Conservation (phyloP, 2,888 invertebrate genomes). For the Cantharis lateralis region DNA sequence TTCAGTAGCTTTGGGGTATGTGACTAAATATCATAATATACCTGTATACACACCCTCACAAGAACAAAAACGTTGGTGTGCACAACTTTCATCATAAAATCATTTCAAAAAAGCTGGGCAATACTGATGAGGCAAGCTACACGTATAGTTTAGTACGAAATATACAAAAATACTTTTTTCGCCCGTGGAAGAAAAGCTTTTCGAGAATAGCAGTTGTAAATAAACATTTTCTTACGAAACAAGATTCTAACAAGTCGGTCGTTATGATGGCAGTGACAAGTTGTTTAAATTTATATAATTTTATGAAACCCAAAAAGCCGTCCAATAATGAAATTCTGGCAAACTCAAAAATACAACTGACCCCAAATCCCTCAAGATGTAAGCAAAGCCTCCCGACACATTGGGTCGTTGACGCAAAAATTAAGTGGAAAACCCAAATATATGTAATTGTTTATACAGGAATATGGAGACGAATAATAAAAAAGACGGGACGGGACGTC, state of each 20-base stretch:
- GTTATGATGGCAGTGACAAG: not conserved
- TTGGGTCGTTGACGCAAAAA: not conserved
- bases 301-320: not conserved
- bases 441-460: not conserved
- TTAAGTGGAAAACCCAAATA: not conserved
- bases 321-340: not conserved
- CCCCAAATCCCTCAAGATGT: too few relatives aligned
- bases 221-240: not conserved
- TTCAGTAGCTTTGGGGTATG: not conserved
- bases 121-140: not conserved
- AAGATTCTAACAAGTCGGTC: not conserved
- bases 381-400: not conserved
- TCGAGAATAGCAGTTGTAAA: not conserved
- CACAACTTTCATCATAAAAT: too few relatives aligned
- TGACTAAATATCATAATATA: not conserved
- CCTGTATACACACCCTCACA: not conserved
- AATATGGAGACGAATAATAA: not conserved
- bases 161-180: not conserved
- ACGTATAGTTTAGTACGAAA: not conserved
- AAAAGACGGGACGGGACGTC: not conserved
- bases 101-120: not conserved
- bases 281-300: conserved; percentile 1
- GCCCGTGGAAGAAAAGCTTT: not conserved
- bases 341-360: not conserved
- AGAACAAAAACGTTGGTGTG: not conserved